These are phyloP conservation scores for Scaptodrosophila lebanonensis DNA, from an alignment of 1,140 invertebrate species.

Conservation along the genomic window DNA sequence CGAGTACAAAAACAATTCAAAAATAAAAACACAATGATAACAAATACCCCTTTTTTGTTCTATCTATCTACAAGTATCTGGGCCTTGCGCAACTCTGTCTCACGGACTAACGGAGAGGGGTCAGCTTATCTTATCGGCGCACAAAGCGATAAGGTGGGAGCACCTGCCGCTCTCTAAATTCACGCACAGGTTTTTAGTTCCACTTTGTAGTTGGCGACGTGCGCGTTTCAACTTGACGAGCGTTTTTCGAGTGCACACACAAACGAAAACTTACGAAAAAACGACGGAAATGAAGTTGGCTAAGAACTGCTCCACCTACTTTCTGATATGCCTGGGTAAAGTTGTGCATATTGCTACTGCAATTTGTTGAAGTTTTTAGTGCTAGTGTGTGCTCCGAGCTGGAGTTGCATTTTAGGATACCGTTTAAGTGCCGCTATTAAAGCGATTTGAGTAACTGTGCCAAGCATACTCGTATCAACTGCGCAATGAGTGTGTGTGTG, in stretches of 20 bases:
- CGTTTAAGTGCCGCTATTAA: slow-evolving; percentile 1
- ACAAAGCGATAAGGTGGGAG: slow-evolving; percentile 43
- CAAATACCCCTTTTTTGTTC: slow-evolving; percentile 4
- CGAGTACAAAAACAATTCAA: slow-evolving; percentile 64
- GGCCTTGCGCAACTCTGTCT: slow-evolving; percentile 20
- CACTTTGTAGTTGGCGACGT: slow-evolving; percentile 53
- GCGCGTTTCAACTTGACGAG: slow-evolving; percentile 38
- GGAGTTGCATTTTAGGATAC: neutral
- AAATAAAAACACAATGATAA: slow-evolving; percentile 47
- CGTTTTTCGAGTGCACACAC: slow-evolving; percentile 29
- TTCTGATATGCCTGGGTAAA: slow-evolving; percentile 74
- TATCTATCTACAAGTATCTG: slow-evolving; percentile 3
- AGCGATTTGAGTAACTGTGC: no score
- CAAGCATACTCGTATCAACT: no score
- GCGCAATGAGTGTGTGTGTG: no score
- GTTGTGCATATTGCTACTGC: slow-evolving; percentile 25
- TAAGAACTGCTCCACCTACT: slow-evolving; percentile 68
- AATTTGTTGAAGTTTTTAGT: slow-evolving; percentile 11
- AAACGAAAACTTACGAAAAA: slow-evolving; percentile 33
- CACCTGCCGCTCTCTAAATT: slow-evolving; percentile 50
- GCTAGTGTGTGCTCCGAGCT: slow-evolving; percentile 5
- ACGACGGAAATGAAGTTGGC: slow-evolving; percentile 62
- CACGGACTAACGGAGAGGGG: no score
- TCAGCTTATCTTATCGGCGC: slow-evolving; percentile 44
- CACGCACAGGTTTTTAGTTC: slow-evolving; percentile 49